Conservation (phyloP, 2,113 vertebrate species). For the Hippocampus abdominalis region DNA sequence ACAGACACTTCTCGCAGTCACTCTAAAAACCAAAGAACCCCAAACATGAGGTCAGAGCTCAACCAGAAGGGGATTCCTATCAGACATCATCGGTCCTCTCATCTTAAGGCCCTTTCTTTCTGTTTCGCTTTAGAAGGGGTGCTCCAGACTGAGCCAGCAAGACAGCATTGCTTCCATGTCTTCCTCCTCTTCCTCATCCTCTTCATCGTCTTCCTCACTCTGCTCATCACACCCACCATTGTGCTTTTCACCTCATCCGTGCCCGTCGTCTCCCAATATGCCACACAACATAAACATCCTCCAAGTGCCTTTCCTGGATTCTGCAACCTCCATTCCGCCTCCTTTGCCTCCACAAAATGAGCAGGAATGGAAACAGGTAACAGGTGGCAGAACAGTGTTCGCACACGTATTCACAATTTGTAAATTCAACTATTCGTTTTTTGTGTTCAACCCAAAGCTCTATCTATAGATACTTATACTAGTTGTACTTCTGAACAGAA, state of each 20-base stretch:
- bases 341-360: slow-evolving; percentile 63
- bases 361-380: slow-evolving; percentile 91
- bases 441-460: no score
- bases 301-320: slow-evolving; percentile 72
- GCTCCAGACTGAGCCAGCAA: slow-evolving; percentile 33
- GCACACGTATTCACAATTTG: background rate
- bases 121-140: slow-evolving; percentile 30
- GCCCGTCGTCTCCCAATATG: slow-evolving; percentile 47
- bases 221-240: slow-evolving; percentile 60
- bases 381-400: slow-evolving; percentile 54
- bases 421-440: background rate
- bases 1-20: slow-evolving; percentile 39
- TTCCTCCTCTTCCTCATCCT: slow-evolving; percentile 66
- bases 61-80: background rate
- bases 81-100: background rate
- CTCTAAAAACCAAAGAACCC: slow-evolving; percentile 42
- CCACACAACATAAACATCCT: slow-evolving; percentile 43
- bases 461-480: no score
- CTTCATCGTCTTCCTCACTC: slow-evolving; percentile 63
- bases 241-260: slow-evolving; percentile 39
- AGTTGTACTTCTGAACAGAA: no score
- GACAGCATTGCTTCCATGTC: slow-evolving; percentile 62
- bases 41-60: slow-evolving; percentile 35
- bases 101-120: background rate
- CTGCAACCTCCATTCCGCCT: slow-evolving; percentile 48